Evolutionary conservation across 2,797 vertebrate species (phyloP).

Genomic region (Pagetopsis macropterus): DNA sequence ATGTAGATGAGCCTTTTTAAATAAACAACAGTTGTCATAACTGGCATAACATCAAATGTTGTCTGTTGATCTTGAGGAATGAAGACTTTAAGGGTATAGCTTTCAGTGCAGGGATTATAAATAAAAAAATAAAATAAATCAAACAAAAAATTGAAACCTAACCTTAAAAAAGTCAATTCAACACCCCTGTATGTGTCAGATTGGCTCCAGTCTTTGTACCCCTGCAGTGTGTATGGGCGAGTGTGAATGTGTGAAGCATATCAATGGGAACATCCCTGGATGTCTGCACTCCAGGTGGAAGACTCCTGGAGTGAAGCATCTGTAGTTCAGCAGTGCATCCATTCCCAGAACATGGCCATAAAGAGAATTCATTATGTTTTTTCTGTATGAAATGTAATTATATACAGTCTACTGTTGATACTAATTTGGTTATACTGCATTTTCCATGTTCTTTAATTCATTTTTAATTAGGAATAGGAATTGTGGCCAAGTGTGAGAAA

Average conservation of each 20-base stretch:
- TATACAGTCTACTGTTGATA: not conserved
- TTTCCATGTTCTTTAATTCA: conserved; percentile 17
- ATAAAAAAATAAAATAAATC: no score
- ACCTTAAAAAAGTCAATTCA: no score
- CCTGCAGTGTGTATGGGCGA: not conserved
- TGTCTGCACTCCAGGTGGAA: not conserved
- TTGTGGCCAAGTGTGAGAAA: conserved; percentile 20
- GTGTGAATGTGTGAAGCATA: conserved; percentile 20
- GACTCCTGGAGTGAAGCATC: not conserved
- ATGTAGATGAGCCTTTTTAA: no score
- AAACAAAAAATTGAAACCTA: no score
- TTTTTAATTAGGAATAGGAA: conserved; percentile 6
- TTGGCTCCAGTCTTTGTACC: not conserved
- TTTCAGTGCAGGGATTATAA: no score
- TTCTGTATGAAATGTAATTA: conserved; percentile 15
- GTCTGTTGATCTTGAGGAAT: no score
- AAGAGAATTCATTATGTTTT: not conserved
- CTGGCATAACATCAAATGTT: no score
- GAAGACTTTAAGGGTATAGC: no score
- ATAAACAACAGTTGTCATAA: no score
- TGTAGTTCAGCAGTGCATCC: not conserved
- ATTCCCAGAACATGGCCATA: not conserved
- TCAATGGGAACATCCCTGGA: conserved; percentile 23
- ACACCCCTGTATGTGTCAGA: not conserved
- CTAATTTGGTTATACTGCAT: not conserved